Evolutionary conservation across 2,797 vertebrate genomes (phyloP).

Genomic region (Bradypodion pumilum): DNA sequence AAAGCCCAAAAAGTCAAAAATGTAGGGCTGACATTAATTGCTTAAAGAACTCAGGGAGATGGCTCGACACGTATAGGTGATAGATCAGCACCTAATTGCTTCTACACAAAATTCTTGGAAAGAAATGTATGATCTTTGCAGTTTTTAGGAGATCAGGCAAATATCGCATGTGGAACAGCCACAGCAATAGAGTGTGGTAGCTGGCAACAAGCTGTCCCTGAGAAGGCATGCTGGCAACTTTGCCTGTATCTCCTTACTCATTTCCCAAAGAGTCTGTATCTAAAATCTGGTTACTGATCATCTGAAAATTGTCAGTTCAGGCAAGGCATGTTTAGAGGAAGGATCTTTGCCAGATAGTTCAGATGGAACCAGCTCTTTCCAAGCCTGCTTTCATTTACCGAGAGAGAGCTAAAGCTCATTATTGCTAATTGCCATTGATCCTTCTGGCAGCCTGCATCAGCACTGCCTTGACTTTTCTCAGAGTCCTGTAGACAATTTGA

Average conservation of each 20-base stretch:
- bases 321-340: constrained; percentile 11
- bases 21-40: too few relatives aligned
- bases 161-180: background rate
- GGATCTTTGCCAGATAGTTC: constrained; percentile 9
- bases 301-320: constrained; percentile 15
- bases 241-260: background rate
- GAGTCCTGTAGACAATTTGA: background rate
- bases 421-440: background rate
- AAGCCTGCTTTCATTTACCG: constrained; percentile 34
- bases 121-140: too few relatives aligned
- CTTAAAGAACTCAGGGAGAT: too few relatives aligned
- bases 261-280: background rate
- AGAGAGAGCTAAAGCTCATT: constrained; percentile 21
- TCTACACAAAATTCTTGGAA: background rate
- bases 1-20: too few relatives aligned
- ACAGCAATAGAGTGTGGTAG: background rate
- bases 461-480: background rate
- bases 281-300: background rate
- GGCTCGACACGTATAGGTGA: background rate
- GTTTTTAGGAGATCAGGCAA: background rate
- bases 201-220: background rate
- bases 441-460: constrained; percentile 5
- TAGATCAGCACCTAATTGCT: background rate
- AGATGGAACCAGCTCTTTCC: constrained; percentile 13
- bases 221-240: too few relatives aligned